Conservation (phyloP, 1,140 invertebrate genomes). For the Drosophila sp. region DNA sequence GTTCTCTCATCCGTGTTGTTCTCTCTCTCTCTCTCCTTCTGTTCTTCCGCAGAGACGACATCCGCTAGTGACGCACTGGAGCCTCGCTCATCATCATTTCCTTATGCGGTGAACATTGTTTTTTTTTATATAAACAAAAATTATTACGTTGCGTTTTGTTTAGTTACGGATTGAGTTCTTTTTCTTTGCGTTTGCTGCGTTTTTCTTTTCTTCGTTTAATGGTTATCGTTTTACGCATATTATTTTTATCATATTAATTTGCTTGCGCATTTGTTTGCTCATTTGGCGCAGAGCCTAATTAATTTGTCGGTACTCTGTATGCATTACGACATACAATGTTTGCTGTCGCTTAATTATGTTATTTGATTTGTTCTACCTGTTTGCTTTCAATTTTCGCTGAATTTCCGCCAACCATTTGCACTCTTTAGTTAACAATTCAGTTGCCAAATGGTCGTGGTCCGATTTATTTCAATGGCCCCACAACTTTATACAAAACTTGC, state of each 20-base stretch:
- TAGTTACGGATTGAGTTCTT: slow-evolving; percentile 46
- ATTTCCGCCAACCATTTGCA: slow-evolving; percentile 14
- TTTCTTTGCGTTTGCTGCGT: slow-evolving; percentile 49
- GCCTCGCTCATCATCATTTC: slow-evolving; percentile 79
- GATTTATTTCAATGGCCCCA: slow-evolving; percentile 2
- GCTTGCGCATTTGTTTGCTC: slow-evolving; percentile 46
- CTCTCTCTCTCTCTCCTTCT: not conserved
- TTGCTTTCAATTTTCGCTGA: slow-evolving; percentile 23
- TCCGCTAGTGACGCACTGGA: slow-evolving; percentile 67
- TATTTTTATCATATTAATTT: slow-evolving; percentile 26
- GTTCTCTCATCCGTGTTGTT: not conserved
- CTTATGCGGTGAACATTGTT: slow-evolving; percentile 72
- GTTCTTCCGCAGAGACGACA: slow-evolving; percentile 52
- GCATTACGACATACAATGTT: slow-evolving; percentile 8
- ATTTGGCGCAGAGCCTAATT: slow-evolving; percentile 40
- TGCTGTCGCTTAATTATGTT: slow-evolving; percentile 30
- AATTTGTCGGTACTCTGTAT: slow-evolving; percentile 24
- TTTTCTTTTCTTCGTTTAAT: slow-evolving; percentile 34
- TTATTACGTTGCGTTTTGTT: slow-evolving; percentile 44
- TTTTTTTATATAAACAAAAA: slow-evolving; percentile 16
- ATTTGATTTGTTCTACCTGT: slow-evolving; percentile 24
- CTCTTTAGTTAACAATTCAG: slow-evolving; percentile 7
- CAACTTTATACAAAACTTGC: slow-evolving; percentile 16
- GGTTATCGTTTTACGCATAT: slow-evolving; percentile 6
- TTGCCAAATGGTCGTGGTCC: slow-evolving; percentile 18